Evolutionary conservation across 2,888 invertebrate species (phyloP), one percentile per base, ranked within the genome.

Genomic region (Subacronicta megacephala): DNA sequence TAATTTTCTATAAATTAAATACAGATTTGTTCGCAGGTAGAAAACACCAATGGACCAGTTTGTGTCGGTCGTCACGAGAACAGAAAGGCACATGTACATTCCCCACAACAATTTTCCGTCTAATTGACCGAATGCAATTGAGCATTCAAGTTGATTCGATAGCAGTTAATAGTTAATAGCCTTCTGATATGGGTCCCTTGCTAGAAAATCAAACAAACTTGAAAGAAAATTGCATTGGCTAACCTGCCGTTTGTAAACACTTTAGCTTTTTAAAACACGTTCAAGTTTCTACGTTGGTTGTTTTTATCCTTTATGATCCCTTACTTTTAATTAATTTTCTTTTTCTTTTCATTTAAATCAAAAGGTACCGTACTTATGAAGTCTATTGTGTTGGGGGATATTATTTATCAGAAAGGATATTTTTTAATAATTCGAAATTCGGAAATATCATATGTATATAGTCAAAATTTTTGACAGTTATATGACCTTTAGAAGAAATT

Each of bases 51-150:
- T 37, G 64, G 52, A 60, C 75, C 60, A 65, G 62, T 74, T 74
- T 55, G 42, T 60, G 46, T 61, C 43, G 52, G 18, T 51, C 68
- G 44, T 62, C 69, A 44, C 44, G 43, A 65, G 46, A 62, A 33
- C 65, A 72, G 65, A 73, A 69, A 64, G 57, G 71, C 72, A 59
- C 64, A 78, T 64, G 74, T 80, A 78, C 82, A 83, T 80, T 81
- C 82, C 85, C 68, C 82, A 77, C 82, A 81, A 88, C 88, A 91
- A 93, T 93, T 93, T 92, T 92, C 89, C 93, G 92, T 89, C 88
- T 91, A 93, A 93, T 93, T 93, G 92, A 90, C 77, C 84, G 83
- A 86, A 86, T 83, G 88, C 89, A 92, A 90, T 92, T 85, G 90
- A 92, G 87, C 93, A 90, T 93, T 88, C 81, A 85, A 85, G 82